phyloP scores from a whole-genome alignment of 1,140 invertebrate species.

The Ephestia elutella region DNA sequence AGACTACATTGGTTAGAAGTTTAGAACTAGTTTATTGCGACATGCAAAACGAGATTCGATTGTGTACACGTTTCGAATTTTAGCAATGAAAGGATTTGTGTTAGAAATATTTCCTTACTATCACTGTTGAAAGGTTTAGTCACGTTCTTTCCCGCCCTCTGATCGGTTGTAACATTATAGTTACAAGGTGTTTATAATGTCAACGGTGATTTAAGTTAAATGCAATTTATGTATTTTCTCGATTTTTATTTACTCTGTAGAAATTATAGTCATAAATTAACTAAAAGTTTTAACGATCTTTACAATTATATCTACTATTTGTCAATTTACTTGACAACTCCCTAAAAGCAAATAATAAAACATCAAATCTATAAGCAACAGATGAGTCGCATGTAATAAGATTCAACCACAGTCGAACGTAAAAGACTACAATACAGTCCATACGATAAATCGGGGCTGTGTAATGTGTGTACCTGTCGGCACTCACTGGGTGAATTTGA shows the following conservation, averaged over 20 bases:
- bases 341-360: no score
- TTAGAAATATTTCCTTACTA: slow-evolving; percentile 5
- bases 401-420: no score
- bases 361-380: no score
- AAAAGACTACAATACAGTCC: no score
- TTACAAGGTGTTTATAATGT: slow-evolving; percentile 1
- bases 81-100: not conserved
- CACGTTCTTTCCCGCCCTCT: not conserved
- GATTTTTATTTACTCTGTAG: no score
- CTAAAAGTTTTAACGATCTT: no score
- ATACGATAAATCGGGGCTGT: no score
- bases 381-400: no score
- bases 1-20: not conserved
- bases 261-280: no score
- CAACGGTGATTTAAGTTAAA: not conserved
- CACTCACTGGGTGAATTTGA: slow-evolving; percentile 45
- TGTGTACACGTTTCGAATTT: not conserved
- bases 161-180: not conserved
- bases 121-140: slow-evolving; percentile 3
- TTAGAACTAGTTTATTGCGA: not conserved
- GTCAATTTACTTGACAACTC: no score
- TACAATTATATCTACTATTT: no score
- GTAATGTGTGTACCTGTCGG: not conserved
- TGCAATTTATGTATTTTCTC: no score
- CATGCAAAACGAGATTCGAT: not conserved